These are phyloP conservation scores for Allygus modestus DNA, from an alignment of 2,888 invertebrate species.

Conservation along the genomic window DNA sequence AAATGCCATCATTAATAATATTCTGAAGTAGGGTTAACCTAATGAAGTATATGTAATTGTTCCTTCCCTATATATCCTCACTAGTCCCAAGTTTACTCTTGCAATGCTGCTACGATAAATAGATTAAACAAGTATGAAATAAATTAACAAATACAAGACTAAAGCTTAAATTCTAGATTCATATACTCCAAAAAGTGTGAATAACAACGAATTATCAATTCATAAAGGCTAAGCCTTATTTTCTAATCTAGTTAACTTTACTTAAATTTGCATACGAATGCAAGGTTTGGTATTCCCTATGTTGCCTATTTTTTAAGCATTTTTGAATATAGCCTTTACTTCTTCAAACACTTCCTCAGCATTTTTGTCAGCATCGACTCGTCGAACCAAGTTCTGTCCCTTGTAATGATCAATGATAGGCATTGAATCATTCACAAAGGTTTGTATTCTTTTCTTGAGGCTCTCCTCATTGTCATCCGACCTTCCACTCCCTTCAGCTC, in stretches of 20 bases:
- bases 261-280: background rate
- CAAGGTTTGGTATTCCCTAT: background rate
- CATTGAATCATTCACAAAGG: slow-evolving; percentile 90
- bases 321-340: slow-evolving; percentile 69
- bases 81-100: too few relatives aligned
- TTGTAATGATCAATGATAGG: slow-evolving; percentile 94
- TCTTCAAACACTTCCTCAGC: slow-evolving; percentile 78
- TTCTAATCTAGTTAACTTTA: background rate
- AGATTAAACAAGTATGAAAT: too few relatives aligned
- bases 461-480: slow-evolving; percentile 96
- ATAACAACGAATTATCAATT: background rate
- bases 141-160: too few relatives aligned
- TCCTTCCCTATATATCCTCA: too few relatives aligned
- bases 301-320: slow-evolving; percentile 46
- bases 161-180: background rate
- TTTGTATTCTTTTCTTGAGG: slow-evolving; percentile 90
- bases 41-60: too few relatives aligned
- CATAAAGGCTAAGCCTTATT: background rate
- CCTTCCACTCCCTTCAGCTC: slow-evolving; percentile 93
- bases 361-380: slow-evolving; percentile 84
- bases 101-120: too few relatives aligned
- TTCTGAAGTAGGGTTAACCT: too few relatives aligned
- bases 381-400: slow-evolving; percentile 82
- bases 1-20: too few relatives aligned
- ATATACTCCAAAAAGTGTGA: background rate